Evolutionary conservation across 2,888 invertebrate species (phyloP), one percentile per base, ranked within the genome.

Genomic region (Colletes collaris): DNA sequence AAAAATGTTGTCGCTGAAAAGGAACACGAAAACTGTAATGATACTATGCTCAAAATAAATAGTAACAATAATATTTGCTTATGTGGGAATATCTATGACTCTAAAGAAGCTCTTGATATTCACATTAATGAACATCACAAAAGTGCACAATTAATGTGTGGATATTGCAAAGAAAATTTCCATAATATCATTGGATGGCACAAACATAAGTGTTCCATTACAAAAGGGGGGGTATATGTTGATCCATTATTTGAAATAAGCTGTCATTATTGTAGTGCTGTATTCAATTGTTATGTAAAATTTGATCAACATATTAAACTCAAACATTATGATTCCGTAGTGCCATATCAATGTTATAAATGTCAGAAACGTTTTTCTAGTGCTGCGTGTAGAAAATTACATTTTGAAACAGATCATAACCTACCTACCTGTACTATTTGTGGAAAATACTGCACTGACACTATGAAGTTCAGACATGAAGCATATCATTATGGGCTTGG

Each of bases 401-500:
- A 91, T 62, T 76, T 86, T 35, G 70, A 56, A 8, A 67, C 69
- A 11, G 76, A 83, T 0, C 91, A 91, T 44, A 64, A 64, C 4
- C 10, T 55, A 60, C 27, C 27, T 6, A 0, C 7, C 19, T 87
- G 86, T 65, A 46, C 46, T 27, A 55, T 88, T 19, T 91, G 91
- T 58, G 76, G 80, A 10, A 84, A 81, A 35, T 70, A 62, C 7
- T 46, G 50, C n/a, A 6, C 19, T 52, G 13, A 59, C 5, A 3
- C 10, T 8, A n/a, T 53, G 35, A 73, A 56, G 27, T 0, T 13
- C 0, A 66, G 11, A 16, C 91, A 92, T 19, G 88, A 89, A 65
- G 83, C 84, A 19, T 92, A 91, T 78, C 91, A 92, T 71, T 81
- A 86, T 53, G 91, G 91, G 1, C 80, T 90, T 27, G 92, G 92